Base-by-base conservation (phyloP, 2,888 invertebrate genomes). In the Liodrosophila aerea region DNA sequence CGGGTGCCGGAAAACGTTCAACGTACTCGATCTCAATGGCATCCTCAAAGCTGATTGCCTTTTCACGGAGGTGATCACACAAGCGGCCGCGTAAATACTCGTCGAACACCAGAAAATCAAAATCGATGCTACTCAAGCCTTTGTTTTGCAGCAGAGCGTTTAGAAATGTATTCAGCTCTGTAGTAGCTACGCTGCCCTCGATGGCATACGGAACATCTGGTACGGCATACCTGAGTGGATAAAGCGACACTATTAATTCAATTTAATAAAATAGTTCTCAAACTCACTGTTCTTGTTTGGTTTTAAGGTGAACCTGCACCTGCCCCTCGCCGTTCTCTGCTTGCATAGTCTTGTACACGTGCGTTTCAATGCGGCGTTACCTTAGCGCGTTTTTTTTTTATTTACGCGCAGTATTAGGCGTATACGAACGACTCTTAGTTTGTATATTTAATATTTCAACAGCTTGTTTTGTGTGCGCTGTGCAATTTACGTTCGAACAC, bases 11-110 rank as follows among this genome's bases (percentile, higher is more conserved):
- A 75, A 95, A 94, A 75, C 95, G 93, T 88, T 97, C 95, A 15
- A 98, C 91, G 90, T 98, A 99, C 90, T 99, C 98, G 46, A 99
- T 92, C 70, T 96, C 95, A 70, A 98, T 91, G 7, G 96, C 94
- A 50, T 93, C 93, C 91, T 99, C 98, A 44, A 94, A 94, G 0
- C 96, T 95, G 7, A 95, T 91, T 33, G 92, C 92, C 78, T 94
- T 94, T 60, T 95, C 94, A 64, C 93, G 92, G 53, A 98, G 91
- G 89, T 96, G 95, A 77, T 96, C 95, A 45, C 92, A 91, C 31
- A 98, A 90, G 0, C 86, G 76, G 2, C 84, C 83, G 2, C 87
- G 92, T 36, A 98, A 89, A 71, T 97, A 93, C 89, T 97, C 96
- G n/a, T 94, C 95, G 70, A 93, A 92, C 49, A 97, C 93, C 49